Base-by-base conservation (phyloP, 2,113 vertebrate species). In the Arvicanthis niloticus region DNA sequence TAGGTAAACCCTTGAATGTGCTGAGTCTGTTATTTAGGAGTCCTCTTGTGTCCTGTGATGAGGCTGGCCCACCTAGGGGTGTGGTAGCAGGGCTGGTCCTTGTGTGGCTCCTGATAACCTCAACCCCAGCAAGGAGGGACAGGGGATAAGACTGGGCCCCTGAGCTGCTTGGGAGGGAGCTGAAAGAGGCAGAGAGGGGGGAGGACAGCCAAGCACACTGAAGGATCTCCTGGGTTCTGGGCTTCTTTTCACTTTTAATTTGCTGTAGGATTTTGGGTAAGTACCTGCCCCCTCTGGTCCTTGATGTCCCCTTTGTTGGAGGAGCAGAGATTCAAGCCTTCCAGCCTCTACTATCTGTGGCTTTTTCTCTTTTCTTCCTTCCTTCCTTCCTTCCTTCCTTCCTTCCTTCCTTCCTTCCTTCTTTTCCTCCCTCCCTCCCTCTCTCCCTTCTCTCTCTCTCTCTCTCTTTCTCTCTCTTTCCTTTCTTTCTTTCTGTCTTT, bases 91-190 rank as follows among this genome's bases (percentile, higher is more conserved):
- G 70, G 62, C 72, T 53, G 68, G 26, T 67, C 48, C 60, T 51
- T 58, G 13, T 89, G 82, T 96, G 81, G 73, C 42, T 94, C 37
- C 45, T 22, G 98, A 98, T 98, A 98, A 98, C 45, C 21, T 82
- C 68, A 78, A 7, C 53, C 81, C 76, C 2, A 0, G n/a, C 86
- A 48, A 85, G 91, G 29, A 92, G 92, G 77, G 70, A 68, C 22
- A 17, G 7, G 7, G 7, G 97, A 97, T 97, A 96, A 97, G 94
- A 60, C 45, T 16, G 21, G 42, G 94, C 16, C 85, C 76, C 94
- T 78, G 80, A 56, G 68, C 70, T 96, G 26, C 13, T 60, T 48
- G 48, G 37, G 72, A 87, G 56, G 48, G 51, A 34, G 17, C 78
- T 12, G 12, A 89, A 70, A 70, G n/a, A 40, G 29, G 45, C 94